Evolutionary conservation across 2,797 vertebrate genomes (phyloP), one percentile per base, ranked within the genome.

Genomic region (Oreortyx pictus): DNA sequence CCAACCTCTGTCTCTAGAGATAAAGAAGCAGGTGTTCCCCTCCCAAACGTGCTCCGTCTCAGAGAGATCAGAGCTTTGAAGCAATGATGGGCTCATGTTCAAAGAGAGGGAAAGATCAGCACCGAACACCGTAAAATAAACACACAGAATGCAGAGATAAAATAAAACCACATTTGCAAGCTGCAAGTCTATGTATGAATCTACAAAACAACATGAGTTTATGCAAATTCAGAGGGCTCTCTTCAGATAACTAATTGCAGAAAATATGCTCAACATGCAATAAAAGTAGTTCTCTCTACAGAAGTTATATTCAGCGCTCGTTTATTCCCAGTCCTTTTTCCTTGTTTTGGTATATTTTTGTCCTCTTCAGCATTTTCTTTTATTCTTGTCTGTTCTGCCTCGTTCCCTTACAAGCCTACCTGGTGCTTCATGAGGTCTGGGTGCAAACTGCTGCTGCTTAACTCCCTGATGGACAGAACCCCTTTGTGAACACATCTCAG

Each of bases 251-350:
- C 85, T 77, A 68, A 83, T 3, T 79, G 80, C 71, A 75, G 60
- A 61, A 89, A 88, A 84, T 65, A 89, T 12, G 59, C 86, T 89
- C 88, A 78, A 88, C 25, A 13, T 68, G 70, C 83, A 92, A 52
- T 19, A 75, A 88, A 78, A 81, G 15, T 44, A 44, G 80, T 94
- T 86, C 91, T 82, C 76, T 81, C 80, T 64, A 80, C 50, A 64
- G 74, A 74, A 78, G 72, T 31, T 82, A 65, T 41, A 67, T 61
- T 77, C 41, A 25, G 72, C 44, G 35, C 35, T 39, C 57, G 56
- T 59, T 90, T 88, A 67, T 65, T 52, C 56, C 27, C 31, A 11
- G 46, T 79, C 29, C 6, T 56, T 74, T 24, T 0, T 16, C 56
- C 46, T 83, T 81, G 33, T 13, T 88, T 89, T 24, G 33, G 39